phyloP scores from a whole-genome alignment of 1,140 invertebrate species.

The Drosophila cardini region DNA sequence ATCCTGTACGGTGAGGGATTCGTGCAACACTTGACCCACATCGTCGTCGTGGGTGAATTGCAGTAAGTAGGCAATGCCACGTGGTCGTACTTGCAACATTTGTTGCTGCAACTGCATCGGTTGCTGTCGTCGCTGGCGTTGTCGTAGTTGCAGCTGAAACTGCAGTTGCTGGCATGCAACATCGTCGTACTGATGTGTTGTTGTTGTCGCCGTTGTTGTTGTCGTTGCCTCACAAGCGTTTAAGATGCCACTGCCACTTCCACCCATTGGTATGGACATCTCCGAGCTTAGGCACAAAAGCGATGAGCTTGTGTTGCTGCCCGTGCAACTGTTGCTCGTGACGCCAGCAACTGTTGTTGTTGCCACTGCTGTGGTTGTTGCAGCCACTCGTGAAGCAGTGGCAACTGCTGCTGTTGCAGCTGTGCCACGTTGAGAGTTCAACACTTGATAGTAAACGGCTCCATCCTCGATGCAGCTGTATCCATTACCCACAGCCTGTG shows the following conservation, averaged over 20 bases:
- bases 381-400: neutral
- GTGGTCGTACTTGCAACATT: conserved; percentile 56
- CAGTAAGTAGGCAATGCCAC: conserved; percentile 57
- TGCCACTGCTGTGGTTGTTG: neutral
- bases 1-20: conserved; percentile 63
- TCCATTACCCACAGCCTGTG: conserved; percentile 8
- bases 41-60: conserved; percentile 16
- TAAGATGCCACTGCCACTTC: conserved; percentile 21
- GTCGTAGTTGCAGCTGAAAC: conserved; percentile 5
- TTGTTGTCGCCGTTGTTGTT: conserved; percentile 69
- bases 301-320: conserved; percentile 48
- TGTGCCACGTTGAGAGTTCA: neutral
- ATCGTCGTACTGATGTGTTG: conserved; percentile 81
- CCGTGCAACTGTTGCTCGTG: neutral
- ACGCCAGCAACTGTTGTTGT: conserved; percentile 1
- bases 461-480: conserved; percentile 26
- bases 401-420: neutral
- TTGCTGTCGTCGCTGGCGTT: neutral
- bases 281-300: conserved; percentile 77
- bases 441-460: conserved; percentile 36
- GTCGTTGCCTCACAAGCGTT: conserved; percentile 66
- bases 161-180: conserved; percentile 50
- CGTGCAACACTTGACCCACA: conserved; percentile 19
- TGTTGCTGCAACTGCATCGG: conserved; percentile 11
- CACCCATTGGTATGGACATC: conserved; percentile 73